Percentiles rank a stretch among this genome's conserved stretches.
These are phyloP conservation scores for Helobdella robusta DNA, from an alignment of 2,888 invertebrate genomes.

Conservation along the genomic window DNA sequence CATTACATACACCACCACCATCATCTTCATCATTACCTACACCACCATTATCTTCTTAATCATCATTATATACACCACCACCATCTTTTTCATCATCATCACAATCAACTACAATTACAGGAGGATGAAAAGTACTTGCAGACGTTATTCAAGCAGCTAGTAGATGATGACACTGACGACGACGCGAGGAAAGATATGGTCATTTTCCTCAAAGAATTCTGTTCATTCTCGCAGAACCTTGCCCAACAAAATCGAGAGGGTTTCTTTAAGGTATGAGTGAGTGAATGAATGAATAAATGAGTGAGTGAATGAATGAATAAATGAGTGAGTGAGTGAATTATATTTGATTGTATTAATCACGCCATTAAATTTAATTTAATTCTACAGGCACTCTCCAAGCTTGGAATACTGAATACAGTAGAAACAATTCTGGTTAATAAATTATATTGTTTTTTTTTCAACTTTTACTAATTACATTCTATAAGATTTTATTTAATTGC, in stretches of 20 bases:
- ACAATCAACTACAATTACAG: conserved; percentile 54
- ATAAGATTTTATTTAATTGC: background rate
- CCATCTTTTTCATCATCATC: no score
- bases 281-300: background rate
- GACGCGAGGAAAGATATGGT: conserved; percentile 82
- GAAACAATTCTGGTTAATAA: conserved; percentile 46
- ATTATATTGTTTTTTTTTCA: background rate
- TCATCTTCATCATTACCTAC: no score
- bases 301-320: background rate
- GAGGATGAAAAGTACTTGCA: conserved; percentile 93
- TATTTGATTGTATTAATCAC: background rate
- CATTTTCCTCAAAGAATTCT: conserved; percentile 94
- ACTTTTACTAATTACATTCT: background rate
- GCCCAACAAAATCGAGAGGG: conserved; percentile 92
- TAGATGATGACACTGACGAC: conserved; percentile 75
- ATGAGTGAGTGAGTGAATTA: background rate
- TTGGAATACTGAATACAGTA: conserved; percentile 47
- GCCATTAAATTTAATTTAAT: no score
- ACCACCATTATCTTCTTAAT: no score
- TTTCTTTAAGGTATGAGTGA: conserved; percentile 78
- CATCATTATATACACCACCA: no score
- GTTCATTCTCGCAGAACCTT: conserved; percentile 94
- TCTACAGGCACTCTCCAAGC: conserved; percentile 56
- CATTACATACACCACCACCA: no score
- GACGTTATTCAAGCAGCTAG: conserved; percentile 84